Base-by-base conservation (phyloP, 2,113 vertebrate species). In the Pterophyllum scalare region DNA sequence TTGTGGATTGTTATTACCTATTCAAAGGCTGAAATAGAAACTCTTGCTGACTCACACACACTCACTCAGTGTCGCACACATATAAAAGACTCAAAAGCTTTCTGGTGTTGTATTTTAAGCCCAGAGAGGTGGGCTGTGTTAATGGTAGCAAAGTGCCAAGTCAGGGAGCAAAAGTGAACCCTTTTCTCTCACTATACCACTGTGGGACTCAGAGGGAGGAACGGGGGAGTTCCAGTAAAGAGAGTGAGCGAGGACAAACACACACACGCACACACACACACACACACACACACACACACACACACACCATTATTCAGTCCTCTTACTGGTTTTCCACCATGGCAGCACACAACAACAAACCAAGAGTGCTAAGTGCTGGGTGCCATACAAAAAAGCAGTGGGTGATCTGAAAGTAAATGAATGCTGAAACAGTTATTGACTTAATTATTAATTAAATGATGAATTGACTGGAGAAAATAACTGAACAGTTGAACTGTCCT, bases 141-240 rank as follows among this genome's bases (percentile, higher is more conserved):
- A 94, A 88, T 91, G 90, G 86, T 84, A 87, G 88, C 79, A 90
- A 92, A 92, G 89, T 91, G 82, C 87, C 85, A 82, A 85, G 88
- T 87, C 88, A 91, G 85, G 77, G 79, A 80, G 79, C 86, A 67
- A 58, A 85, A 90, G 80, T 77, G 79, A 88, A 83, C 70, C 90
- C 65, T 89, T 85, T 75, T 83, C 79, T 88, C 88, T 88, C 93
- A 72, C 87, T 90, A 59, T 59, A 80, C 43, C 58, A 75, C 80
- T 9, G 31, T 76, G 89, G 70, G 88, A 89, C 85, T 86, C 82
- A 54, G 57, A 81, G 81, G 84, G 86, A 33, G 72, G 76, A 72
- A 43, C 65, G 62, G 49, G 56, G 84, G 82, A 77, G 79, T 88
- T 89, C 90, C 86, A 87, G 85, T 70, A 89, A 91, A 83, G 77